Evolutionary conservation across 2,113 vertebrate species (phyloP).

Genomic region (Zosterops hypoxanthus): DNA sequence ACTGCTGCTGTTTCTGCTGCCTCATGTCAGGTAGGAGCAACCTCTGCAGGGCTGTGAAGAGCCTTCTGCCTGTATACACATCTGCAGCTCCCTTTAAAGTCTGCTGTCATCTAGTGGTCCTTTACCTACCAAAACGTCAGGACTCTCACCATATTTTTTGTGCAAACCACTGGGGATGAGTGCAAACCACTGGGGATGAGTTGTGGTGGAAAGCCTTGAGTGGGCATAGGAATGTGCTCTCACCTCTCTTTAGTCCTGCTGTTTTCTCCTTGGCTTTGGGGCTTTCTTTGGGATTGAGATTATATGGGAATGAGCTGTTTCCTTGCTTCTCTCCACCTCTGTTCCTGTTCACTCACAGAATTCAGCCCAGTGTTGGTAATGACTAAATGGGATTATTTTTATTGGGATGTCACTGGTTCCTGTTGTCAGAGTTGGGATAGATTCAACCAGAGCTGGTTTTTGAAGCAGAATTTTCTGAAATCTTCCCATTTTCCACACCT

Average conservation of each 20-base stretch:
- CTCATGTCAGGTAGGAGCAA: rapidly evolving
- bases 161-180: not conserved
- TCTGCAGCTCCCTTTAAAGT: not conserved
- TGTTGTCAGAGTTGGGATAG: rapidly evolving
- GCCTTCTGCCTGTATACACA: not conserved
- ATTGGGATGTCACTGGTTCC: not conserved
- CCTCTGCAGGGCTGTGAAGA: not conserved
- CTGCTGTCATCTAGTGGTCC: not conserved
- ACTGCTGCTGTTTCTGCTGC: not conserved
- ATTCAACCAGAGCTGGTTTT: not conserved
- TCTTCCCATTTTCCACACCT: not conserved
- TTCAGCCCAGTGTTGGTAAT: not conserved
- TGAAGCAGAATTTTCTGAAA: not conserved
- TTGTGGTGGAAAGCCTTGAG: not conserved
- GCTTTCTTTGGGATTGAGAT: not conserved
- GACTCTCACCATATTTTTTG: not conserved
- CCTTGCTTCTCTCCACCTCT: not conserved
- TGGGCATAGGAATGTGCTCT: not conserved
- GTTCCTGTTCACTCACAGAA: not conserved
- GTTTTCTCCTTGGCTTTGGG: not conserved
- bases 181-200: not conserved
- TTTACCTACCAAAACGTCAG: not conserved
- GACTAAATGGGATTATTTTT: not conserved
- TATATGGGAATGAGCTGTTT: not conserved
- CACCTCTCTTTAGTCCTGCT: rapidly evolving